Percentiles rank a stretch among this genome's conserved stretches.
phyloP scores from a whole-genome alignment of 2,797 vertebrate genomes.

The Pelodytes ibericus region DNA sequence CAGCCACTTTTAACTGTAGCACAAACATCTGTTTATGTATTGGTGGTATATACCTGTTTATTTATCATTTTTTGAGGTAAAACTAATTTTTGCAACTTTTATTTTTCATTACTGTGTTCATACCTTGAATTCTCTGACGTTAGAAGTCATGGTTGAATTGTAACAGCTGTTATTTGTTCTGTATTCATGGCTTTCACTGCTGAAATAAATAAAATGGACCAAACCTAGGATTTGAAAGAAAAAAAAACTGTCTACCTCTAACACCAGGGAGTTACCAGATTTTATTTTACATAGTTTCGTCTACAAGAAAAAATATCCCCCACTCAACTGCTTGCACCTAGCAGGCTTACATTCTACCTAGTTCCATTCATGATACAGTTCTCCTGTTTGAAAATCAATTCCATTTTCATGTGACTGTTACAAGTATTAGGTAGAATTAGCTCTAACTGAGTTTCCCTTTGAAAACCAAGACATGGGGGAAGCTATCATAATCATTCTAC shows the following conservation, averaged over 20 bases:
- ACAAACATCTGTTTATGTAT: constrained; percentile 98
- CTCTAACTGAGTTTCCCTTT: constrained; percentile 85
- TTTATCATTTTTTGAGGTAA: constrained; percentile 91
- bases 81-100: constrained; percentile 92
- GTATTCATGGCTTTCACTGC: constrained; percentile 99
- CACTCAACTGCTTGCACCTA: constrained; percentile 83
- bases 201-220: constrained; percentile 99
- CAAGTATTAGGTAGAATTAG: constrained; percentile 84
- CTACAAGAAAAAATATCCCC: constrained; percentile 72
- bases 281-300: constrained; percentile 80
- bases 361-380: constrained; percentile 77
- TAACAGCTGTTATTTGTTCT: constrained; percentile 99
- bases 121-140: constrained; percentile 98
- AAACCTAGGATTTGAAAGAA: constrained; percentile 99
- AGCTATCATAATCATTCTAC: constrained; percentile 77
- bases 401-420: constrained; percentile 90
- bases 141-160: constrained; percentile 99
- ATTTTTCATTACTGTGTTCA: constrained; percentile 98
- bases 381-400: constrained; percentile 83
- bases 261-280: constrained; percentile 90
- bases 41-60: constrained; percentile 94
- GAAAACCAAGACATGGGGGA: constrained; percentile 74
- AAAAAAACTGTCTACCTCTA: constrained; percentile 90
- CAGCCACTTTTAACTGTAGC: constrained; percentile 99
- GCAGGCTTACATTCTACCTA: constrained; percentile 83